Conservation (phyloP, 2,888 invertebrate species). For the Pseudococcus jackbeardsleyi region DNA sequence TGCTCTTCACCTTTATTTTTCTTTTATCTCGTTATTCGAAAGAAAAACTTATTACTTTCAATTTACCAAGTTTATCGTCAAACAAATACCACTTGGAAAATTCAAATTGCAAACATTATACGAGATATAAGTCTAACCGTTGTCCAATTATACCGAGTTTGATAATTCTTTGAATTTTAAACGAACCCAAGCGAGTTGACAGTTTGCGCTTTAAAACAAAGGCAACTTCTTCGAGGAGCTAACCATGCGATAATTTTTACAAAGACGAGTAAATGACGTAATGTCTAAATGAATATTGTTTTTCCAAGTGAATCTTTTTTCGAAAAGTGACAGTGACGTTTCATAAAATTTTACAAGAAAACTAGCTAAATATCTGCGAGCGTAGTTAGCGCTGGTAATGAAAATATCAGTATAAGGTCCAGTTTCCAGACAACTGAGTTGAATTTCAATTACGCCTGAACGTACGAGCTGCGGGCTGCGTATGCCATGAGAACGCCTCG, state of each 20-base stretch:
- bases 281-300: neutral
- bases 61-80: constrained; percentile 27
- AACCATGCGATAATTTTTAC: neutral
- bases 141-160: neutral
- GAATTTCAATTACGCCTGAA: neutral
- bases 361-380: neutral
- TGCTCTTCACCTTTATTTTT: neutral
- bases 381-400: neutral
- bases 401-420: constrained; percentile 1
- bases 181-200: neutral
- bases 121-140: constrained; percentile 8
- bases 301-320: neutral
- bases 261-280: neutral
- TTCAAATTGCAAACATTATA: constrained; percentile 33
- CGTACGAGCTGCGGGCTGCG: neutral
- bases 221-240: neutral
- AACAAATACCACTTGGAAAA: constrained; percentile 13
- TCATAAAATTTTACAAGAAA: neutral
- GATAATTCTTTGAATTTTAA: constrained; percentile 4
- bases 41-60: constrained; percentile 31
- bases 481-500: neutral
- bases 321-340: constrained; percentile 2
- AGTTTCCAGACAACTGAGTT: neutral
- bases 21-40: neutral
- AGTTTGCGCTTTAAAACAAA: neutral